Percentiles rank a stretch among this genome's conserved stretches.
These are phyloP conservation scores for Cheumatopsyche charites DNA, from an alignment of 1,140 invertebrate genomes.

Conservation along the genomic window DNA sequence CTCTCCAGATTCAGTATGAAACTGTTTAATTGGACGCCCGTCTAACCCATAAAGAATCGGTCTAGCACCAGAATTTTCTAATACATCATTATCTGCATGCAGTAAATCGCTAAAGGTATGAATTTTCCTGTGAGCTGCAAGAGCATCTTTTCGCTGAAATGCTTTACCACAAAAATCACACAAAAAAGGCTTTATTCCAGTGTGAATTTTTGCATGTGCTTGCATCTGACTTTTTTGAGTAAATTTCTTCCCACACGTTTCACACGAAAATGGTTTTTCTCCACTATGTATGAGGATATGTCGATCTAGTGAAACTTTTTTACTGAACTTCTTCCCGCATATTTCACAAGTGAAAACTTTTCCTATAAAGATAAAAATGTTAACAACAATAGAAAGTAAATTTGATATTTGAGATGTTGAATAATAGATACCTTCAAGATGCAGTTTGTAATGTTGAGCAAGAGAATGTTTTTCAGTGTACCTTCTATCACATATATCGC, in stretches of 20 bases:
- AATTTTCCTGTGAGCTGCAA: slow-evolving; percentile 43
- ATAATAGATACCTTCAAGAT: slow-evolving; percentile 40
- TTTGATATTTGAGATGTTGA: not conserved
- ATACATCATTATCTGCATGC: slow-evolving; percentile 15
- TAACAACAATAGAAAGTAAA: slow-evolving; percentile 10
- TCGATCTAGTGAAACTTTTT: slow-evolving; percentile 44
- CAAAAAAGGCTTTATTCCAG: slow-evolving; percentile 66
- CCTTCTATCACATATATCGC: slow-evolving; percentile 68
- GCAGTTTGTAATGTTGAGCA: slow-evolving; percentile 37
- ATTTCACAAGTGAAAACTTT: slow-evolving; percentile 41
- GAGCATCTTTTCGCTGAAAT: slow-evolving; percentile 58
- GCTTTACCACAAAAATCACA: slow-evolving; percentile 71
- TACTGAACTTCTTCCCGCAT: slow-evolving; percentile 44
- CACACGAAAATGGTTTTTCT: slow-evolving; percentile 70
- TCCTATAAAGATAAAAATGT: slow-evolving; percentile 23
- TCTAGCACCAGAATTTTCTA: not conserved
- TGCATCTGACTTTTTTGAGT: slow-evolving; percentile 65
- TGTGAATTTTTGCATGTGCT: slow-evolving; percentile 66
- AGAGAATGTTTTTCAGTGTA: slow-evolving; percentile 61
- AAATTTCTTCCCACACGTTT: slow-evolving; percentile 69
- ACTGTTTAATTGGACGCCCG: slow-evolving; percentile 26
- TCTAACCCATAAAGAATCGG: slow-evolving; percentile 36
- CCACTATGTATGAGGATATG: slow-evolving; percentile 72
- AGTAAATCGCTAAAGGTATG: slow-evolving; percentile 38
- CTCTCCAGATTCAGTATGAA: not conserved